Base-by-base conservation (phyloP, 1,140 invertebrate species). In the Oryctes rhinoceros region DNA sequence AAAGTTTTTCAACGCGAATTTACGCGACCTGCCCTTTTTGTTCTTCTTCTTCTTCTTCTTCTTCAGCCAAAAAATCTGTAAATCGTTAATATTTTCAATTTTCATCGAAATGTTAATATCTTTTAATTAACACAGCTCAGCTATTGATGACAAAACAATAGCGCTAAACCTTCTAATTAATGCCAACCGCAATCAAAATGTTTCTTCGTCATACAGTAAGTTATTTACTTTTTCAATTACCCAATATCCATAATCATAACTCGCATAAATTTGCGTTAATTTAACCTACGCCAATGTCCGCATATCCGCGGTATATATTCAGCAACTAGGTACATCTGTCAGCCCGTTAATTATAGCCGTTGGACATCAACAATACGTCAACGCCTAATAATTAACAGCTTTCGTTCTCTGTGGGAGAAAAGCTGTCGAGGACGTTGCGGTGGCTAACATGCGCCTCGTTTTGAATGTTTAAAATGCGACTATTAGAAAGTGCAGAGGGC, bases 401-500 rank as follows among this genome's bases (percentile, higher is more conserved):
- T 71, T 71, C 65, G 65, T 71, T 71, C 65, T 30, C 10, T 24
- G 65, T 13, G 13, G 35, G 11, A 71, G 35, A 35, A 71, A 35
- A 24, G 53, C 53, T 18, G 53, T 59, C 18, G 35, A 71, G 65
- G 65, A 71, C 65, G 35, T 37, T 24, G 24, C 65, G 15, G 53
- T 71, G 20, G 65, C 24, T 71, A 18, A 59, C 53, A 15, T 18
- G 65, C 20, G 11, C 35, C 65, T 71, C 6, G 65, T 37, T 71
- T 71, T 71, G 65, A 71, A 71, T 71, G 20, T 71, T 71, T 71
- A 71, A 71, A 7, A 13, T 71, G 65, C 65, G 35, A 71, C 11
- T 71, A 71, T 71, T 37, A 71, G 65, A 37, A 71, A 71, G 65
- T 71, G 65, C 53, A 59, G 53, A 59, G 53, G 53, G 39, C 39